phyloP scores from a whole-genome alignment of 2,797 vertebrate genomes.

The Bryconaethiops microstoma region DNA sequence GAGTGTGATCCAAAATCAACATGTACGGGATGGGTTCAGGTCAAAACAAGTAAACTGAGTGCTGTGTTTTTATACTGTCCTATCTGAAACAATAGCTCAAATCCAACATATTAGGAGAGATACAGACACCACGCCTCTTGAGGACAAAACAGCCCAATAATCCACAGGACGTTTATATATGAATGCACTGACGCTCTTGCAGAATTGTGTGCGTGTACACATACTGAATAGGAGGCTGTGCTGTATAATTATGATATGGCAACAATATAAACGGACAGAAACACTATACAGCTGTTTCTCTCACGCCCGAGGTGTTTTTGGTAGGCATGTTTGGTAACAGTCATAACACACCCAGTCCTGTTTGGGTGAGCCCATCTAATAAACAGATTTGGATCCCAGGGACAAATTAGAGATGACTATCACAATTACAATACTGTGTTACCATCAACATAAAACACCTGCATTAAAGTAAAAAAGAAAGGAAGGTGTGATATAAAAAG shows the following conservation, averaged over 20 bases:
- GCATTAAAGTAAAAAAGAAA: too few species aligned
- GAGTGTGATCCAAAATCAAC: not conserved
- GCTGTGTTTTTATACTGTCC: not conserved
- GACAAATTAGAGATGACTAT: not conserved
- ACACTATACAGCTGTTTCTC: not conserved
- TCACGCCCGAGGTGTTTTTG: not conserved
- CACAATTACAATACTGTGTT: too few species aligned
- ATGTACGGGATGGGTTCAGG: not conserved
- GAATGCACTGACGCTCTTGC: too few species aligned
- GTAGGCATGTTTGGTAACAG: not conserved
- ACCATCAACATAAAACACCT: too few species aligned
- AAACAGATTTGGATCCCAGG: not conserved
- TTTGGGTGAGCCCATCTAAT: not conserved
- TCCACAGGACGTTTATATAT: too few species aligned
- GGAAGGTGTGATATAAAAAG: too few species aligned
- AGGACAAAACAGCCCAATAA: too few species aligned
- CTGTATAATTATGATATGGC: not conserved
- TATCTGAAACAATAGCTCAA: not conserved
- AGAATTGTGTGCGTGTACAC: too few species aligned
- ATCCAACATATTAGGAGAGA: not conserved
- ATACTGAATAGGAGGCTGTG: too few species aligned
- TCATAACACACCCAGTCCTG: not conserved
- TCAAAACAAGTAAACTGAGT: conserved; percentile 4
- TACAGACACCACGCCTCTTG: not conserved
- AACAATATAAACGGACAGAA: not conserved